These are phyloP conservation scores for Contarinia nasturtii DNA, from an alignment of 1,140 invertebrate species.

Conservation along the genomic window DNA sequence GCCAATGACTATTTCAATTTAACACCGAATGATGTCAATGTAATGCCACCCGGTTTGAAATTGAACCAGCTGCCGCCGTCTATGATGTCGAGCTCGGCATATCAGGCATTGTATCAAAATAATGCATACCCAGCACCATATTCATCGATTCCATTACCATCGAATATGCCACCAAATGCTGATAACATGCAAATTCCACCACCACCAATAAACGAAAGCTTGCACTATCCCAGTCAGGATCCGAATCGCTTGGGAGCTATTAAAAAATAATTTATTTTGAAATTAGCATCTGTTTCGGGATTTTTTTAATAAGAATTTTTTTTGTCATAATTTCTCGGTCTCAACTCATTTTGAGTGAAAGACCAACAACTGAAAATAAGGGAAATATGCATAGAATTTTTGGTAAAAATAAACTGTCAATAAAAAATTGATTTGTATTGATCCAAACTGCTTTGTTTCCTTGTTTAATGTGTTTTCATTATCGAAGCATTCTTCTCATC, in stretches of 20 bases:
- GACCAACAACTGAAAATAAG: too few relatives aligned
- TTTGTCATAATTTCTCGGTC: too few relatives aligned
- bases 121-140: slow-evolving; percentile 27
- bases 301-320: too few relatives aligned
- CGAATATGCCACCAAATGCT: slow-evolving; percentile 20
- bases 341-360: too few relatives aligned
- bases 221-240: slow-evolving; percentile 92
- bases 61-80: slow-evolving; percentile 28
- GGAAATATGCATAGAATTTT: too few relatives aligned
- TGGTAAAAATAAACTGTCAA: too few relatives aligned
- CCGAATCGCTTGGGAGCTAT: slow-evolving; percentile 65
- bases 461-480: too few relatives aligned
- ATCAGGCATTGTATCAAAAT: slow-evolving; percentile 38
- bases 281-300: neutral
- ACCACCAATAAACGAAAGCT: slow-evolving; percentile 28
- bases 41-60: slow-evolving; percentile 28
- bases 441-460: too few relatives aligned
- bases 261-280: slow-evolving; percentile 10
- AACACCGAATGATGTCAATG: slow-evolving; percentile 31
- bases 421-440: too few relatives aligned
- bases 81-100: slow-evolving; percentile 28
- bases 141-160: slow-evolving; percentile 29
- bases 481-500: too few relatives aligned
- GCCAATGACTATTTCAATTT: slow-evolving; percentile 72
- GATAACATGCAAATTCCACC: slow-evolving; percentile 28